phyloP scores from a whole-genome alignment of 2,113 vertebrate species.

The Nycticebus coucang region DNA sequence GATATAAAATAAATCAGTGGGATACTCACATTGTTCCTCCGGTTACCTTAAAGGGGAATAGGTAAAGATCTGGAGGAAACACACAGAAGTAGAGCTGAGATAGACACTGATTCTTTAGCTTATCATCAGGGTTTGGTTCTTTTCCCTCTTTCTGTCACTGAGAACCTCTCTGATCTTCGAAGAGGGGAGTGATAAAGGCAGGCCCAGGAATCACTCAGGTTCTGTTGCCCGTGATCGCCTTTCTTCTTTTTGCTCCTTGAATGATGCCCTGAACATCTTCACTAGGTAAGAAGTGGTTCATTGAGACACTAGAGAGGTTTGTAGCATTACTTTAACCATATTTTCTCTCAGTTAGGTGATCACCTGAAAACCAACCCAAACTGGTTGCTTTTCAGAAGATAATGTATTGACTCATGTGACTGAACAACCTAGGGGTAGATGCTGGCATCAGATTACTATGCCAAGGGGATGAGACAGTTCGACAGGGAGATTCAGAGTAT shows the following conservation, averaged over 20 bases:
- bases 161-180: not conserved
- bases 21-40: not conserved
- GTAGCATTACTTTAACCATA: not conserved
- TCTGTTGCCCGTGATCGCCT: not conserved
- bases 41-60: constrained; percentile 21
- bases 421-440: not conserved
- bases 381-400: not conserved
- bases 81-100: not conserved
- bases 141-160: not conserved
- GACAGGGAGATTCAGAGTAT: not conserved
- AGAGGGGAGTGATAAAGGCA: not conserved
- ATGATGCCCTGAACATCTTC: not conserved
- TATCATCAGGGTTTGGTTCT: not conserved
- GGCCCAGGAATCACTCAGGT: not conserved
- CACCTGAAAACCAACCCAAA: not conserved
- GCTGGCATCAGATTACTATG: not conserved
- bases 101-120: not conserved
- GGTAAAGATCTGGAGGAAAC: constrained; percentile 8
- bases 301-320: not conserved
- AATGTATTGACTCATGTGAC: not conserved
- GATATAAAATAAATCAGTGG: constrained; percentile 59
- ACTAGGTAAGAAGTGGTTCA: not conserved
- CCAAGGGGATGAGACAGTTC: not conserved
- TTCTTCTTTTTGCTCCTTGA: not conserved
- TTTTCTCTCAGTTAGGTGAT: not conserved